Evolutionary conservation across 2,113 vertebrate species (phyloP), one percentile per base, ranked within the genome.

Genomic region (Lepus europaeus): DNA sequence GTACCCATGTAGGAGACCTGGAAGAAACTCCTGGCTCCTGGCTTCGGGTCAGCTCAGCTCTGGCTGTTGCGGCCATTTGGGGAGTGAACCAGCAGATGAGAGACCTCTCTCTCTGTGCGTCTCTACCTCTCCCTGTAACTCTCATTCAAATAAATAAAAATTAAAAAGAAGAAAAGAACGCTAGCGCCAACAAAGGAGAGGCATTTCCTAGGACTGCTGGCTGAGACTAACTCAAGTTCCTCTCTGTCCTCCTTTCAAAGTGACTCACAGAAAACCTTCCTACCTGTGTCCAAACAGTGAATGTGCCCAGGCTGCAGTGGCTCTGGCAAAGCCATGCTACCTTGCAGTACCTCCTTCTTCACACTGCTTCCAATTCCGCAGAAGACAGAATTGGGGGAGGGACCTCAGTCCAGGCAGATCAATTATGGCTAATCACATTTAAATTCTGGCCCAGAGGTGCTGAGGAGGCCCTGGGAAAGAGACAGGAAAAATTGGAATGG

Each of bases 371-470:
- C 36, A 23, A 51, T 59, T 72, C 90, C 2, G 12, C 87, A 85
- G 69, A 90, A 59, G 45, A 45, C 39, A 7, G 49, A 45, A 7
- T 45, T 59, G 56, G 56, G 1, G 39, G 56, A 73, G 70, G 72
- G 87, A 45, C 31, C 93, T 93, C 64, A 68, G 53, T 72, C 63
- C 33, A 2, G 66, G 72, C 84, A 11, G 56, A 84, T 93, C 95
- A 59, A 72, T 96, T 77, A 82, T 53, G 20, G 84, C 82, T 96
- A 94, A 95, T 89, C 93, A 92, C 76, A 89, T 95, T 95, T 63
- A 90, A 83, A 95, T 97, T 96, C 88, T 25, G 88, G 76, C 45
- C 89, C 63, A 63, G 90, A 91, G n/a, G 69, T 69, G 25, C n/a
- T 9, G 56, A 59, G 80, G 25, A 72, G 22, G 68, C 49, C n/a